Percentiles rank a stretch among this genome's conserved stretches.
phyloP scores from a whole-genome alignment of 1,140 invertebrate genomes.

The Meloidogyne floridensis region DNA sequence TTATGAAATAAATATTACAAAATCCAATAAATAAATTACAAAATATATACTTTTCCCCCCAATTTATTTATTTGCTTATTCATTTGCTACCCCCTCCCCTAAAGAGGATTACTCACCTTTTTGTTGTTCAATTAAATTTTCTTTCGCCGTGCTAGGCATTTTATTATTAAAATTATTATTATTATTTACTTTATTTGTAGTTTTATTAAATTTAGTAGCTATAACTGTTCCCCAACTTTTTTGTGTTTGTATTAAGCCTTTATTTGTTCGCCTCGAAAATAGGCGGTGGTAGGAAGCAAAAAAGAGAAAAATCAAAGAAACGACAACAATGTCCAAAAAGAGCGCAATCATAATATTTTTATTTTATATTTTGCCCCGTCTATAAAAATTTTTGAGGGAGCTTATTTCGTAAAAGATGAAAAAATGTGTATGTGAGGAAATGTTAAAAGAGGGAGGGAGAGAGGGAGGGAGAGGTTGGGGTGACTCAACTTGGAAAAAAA shows the following conservation, averaged over 20 bases:
- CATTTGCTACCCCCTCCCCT: background rate
- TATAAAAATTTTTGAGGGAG: background rate
- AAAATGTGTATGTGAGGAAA: background rate
- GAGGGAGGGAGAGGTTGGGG: no score
- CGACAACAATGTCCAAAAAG: constrained; percentile 2
- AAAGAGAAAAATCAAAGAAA: constrained; percentile 6
- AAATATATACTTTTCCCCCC: background rate
- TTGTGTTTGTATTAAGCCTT: background rate
- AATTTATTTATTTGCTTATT: background rate
- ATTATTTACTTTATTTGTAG: background rate
- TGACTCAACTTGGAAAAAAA: background rate
- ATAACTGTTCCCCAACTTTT: constrained; percentile 8
- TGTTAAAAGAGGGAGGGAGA: background rate
- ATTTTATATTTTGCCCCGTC: constrained; percentile 4
- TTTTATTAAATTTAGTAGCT: constrained; percentile 3
- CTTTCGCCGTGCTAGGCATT: constrained; percentile 5
- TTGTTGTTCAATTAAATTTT: background rate
- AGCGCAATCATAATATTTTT: background rate
- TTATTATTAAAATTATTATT: background rate
- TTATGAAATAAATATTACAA: background rate
- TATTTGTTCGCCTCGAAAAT: background rate
- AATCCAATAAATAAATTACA: background rate
- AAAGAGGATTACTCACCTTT: background rate
- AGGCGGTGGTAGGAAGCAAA: background rate
- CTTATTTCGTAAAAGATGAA: background rate